These are phyloP conservation scores for Solen grandis DNA, from an alignment of 1,140 invertebrate genomes.

Conservation along the genomic window DNA sequence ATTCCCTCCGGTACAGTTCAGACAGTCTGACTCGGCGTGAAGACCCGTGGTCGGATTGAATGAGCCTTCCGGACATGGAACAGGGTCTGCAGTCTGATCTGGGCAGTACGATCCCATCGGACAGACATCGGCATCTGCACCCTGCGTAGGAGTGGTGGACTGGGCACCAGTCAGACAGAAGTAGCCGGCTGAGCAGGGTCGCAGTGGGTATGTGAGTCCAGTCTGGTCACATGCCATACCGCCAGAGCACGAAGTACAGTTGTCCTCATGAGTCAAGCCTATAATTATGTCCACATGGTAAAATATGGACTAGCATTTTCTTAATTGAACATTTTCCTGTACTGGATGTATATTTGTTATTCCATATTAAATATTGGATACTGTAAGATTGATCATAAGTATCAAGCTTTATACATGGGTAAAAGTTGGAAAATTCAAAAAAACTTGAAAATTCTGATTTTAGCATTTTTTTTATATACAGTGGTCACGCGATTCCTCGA, in stretches of 20 bases:
- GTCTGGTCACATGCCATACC: constrained; percentile 76
- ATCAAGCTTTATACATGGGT: too few relatives aligned
- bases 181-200: constrained; percentile 75
- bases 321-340: neutral
- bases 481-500: too few relatives aligned
- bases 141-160: constrained; percentile 72
- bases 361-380: neutral
- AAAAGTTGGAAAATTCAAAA: too few relatives aligned
- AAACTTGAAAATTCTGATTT: too few relatives aligned
- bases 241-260: constrained; percentile 75
- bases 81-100: constrained; percentile 67
- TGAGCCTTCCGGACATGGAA: constrained; percentile 72
- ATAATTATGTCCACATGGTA: too few relatives aligned
- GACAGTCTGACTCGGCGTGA: constrained; percentile 63
- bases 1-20: constrained; percentile 76
- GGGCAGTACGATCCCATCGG: constrained; percentile 74
- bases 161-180: constrained; percentile 71
- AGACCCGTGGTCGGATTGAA: constrained; percentile 66
- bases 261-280: constrained; percentile 66
- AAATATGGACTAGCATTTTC: neutral
- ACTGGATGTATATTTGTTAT: neutral
- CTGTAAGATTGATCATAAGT: too few relatives aligned
- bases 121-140: constrained; percentile 68
- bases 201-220: constrained; percentile 71
- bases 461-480: too few relatives aligned